Evolutionary conservation across 2,113 vertebrate species (phyloP), one percentile per base, ranked within the genome.

Genomic region (Ochotona curzoniae): DNA sequence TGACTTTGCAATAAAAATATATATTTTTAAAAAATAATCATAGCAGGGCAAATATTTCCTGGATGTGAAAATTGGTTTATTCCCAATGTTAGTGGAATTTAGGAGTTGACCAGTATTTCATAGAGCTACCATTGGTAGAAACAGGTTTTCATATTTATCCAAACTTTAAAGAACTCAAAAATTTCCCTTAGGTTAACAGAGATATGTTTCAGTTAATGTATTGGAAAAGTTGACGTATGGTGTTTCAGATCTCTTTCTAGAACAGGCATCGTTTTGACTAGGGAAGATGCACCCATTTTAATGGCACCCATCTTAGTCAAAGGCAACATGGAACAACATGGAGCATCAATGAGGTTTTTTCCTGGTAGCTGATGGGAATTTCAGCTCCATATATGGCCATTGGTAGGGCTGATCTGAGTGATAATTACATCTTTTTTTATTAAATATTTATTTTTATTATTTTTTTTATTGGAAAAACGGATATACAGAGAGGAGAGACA

Each of bases 371-470:
- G 96, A 97, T 82, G 97, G 95, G 96, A 94, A 95, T 95, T 97
- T 96, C 96, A 93, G 94, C 63, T 92, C 97, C 97, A 98, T 98
- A 98, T 98, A 97, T 97, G 97, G 97, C 97, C 97, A 97, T 95
- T 94, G 93, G 96, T 75, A 70, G 89, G 95, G 96, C 94, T 97
- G 97, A 98, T 98, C 98, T 98, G 98, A 96, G 97, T 96, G 95
- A 97, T 83, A 38, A 13, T 92, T 96, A 96, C 93, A 91, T 97
- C 96, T 98, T 97, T n/a, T n/a, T n/a, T n/a, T n/a, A n/a, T n/a
- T n/a, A n/a, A n/a, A n/a, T n/a, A n/a, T n/a, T n/a, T n/a, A n/a
- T n/a, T n/a, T n/a, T n/a, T n/a, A n/a, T n/a, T n/a, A n/a, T n/a
- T n/a, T n/a, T n/a, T n/a, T n/a, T n/a, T n/a, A n/a, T n/a, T n/a